Evolutionary conservation across 1,140 invertebrate species (phyloP).

Genomic region (Lysiphlebus fabarum): DNA sequence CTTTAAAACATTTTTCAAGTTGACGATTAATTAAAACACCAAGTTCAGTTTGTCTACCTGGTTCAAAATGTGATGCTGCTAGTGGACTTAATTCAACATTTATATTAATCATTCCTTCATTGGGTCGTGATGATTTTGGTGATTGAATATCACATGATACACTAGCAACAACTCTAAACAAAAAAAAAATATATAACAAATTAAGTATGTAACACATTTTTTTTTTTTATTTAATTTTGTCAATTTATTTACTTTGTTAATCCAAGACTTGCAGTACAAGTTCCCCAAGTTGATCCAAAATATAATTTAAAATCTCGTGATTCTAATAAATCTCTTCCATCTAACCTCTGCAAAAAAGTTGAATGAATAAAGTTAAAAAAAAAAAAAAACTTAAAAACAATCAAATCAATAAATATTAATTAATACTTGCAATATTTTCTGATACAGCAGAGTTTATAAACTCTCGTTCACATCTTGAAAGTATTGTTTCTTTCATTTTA

Average conservation of each 20-base stretch:
- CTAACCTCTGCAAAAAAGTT: slow-evolving; percentile 68
- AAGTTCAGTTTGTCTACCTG: slow-evolving; percentile 67
- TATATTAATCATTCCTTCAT: slow-evolving; percentile 83
- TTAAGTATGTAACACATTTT: no score
- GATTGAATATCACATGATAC: slow-evolving; percentile 82
- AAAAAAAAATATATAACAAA: slow-evolving; percentile 31
- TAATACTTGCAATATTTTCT: slow-evolving; percentile 60
- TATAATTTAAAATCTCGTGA: slow-evolving; percentile 71
- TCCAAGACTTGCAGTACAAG: slow-evolving; percentile 70
- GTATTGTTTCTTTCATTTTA: slow-evolving; percentile 59
- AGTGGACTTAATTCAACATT: slow-evolving; percentile 85
- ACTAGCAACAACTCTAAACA: slow-evolving; percentile 78
- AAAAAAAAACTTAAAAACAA: slow-evolving; percentile 17
- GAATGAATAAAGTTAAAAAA: slow-evolving; percentile 10
- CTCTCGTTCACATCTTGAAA: slow-evolving; percentile 67
- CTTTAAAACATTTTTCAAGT: slow-evolving; percentile 86
- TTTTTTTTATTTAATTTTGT: no score
- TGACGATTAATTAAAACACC: slow-evolving; percentile 77
- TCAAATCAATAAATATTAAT: slow-evolving; percentile 21
- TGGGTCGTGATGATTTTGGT: slow-evolving; percentile 79
- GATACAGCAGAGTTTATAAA: slow-evolving; percentile 63
- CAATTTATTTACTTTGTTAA: slow-evolving; percentile 65
- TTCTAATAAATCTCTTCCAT: slow-evolving; percentile 77
- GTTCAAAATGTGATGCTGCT: slow-evolving; percentile 76
- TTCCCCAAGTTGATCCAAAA: slow-evolving; percentile 81